Conservation (phyloP, 2,113 vertebrate species). For the Stegastes partitus region DNA sequence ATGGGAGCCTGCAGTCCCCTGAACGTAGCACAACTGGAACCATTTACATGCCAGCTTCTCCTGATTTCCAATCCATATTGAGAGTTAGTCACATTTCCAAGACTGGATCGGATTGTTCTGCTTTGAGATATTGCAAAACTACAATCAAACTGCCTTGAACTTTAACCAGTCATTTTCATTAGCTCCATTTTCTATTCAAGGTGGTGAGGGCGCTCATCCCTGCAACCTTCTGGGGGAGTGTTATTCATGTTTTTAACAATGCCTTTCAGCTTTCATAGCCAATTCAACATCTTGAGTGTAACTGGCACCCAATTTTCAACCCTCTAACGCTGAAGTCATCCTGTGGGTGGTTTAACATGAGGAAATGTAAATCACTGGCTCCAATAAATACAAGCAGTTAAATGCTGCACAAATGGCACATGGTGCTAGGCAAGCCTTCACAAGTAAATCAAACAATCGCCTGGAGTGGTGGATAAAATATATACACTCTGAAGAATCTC, state of each 20-base stretch:
- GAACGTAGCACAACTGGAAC: constrained; percentile 30
- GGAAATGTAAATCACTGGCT: constrained; percentile 65
- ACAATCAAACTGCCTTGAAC: constrained; percentile 49
- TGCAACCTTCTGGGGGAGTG: constrained; percentile 11
- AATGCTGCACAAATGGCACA: constrained; percentile 62
- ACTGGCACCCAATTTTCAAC: constrained; percentile 33
- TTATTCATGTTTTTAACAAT: constrained; percentile 47
- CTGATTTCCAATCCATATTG: constrained; percentile 45
- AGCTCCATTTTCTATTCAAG: constrained; percentile 42
- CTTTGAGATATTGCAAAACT: constrained; percentile 24
- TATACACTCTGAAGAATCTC: constrained; percentile 55
- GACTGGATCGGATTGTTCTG: constrained; percentile 18
- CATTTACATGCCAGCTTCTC: constrained; percentile 44
- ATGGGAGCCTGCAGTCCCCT: neutral
- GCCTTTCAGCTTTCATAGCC: constrained; percentile 45
- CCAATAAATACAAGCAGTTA: constrained; percentile 52
- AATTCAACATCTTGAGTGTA: constrained; percentile 33
- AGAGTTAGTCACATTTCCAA: constrained; percentile 50
- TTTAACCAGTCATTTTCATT: constrained; percentile 45
- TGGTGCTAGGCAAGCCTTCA: constrained; percentile 31
- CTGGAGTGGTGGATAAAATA: constrained; percentile 63
- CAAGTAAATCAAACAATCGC: constrained; percentile 65
- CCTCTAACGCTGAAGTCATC: constrained; percentile 28
- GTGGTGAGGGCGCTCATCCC: constrained; percentile 25
- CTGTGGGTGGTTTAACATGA: constrained; percentile 61